Percentiles rank a stretch among this genome's conserved stretches.
Conservation (phyloP, 1,140 invertebrate species). For the Cryptotermes secundus region DNA sequence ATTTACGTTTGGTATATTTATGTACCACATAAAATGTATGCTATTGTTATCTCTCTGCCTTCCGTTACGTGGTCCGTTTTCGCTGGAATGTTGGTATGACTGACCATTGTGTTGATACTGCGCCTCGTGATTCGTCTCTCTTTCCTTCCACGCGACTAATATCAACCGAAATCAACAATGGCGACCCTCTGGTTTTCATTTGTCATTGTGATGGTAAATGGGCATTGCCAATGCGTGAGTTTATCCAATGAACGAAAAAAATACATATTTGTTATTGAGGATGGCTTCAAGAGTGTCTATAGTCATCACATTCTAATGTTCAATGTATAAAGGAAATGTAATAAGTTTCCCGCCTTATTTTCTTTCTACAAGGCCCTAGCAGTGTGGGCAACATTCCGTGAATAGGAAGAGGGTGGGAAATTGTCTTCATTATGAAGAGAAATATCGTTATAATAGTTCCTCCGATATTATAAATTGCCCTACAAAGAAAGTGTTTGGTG, state of each 20-base stretch:
- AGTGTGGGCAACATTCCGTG: too few species aligned
- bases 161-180: not conserved
- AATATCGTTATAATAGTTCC: too few species aligned
- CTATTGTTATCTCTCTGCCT: not conserved
- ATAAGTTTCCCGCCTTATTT: not conserved
- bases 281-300: not conserved
- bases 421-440: too few species aligned
- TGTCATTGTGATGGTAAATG: slow-evolving; percentile 6
- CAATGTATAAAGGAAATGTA: not conserved
- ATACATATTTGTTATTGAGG: not conserved
- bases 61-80: not conserved
- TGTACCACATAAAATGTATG: not conserved
- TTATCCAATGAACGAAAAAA: not conserved
- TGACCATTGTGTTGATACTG: not conserved
- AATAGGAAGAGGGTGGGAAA: too few species aligned
- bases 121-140: not conserved
- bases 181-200: not conserved
- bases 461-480: too few species aligned
- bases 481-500: too few species aligned
- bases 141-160: not conserved
- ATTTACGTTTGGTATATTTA: not conserved
- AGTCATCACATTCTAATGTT: not conserved
- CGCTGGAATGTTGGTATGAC: not conserved
- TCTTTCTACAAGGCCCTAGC: too few species aligned
- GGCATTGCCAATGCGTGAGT: not conserved